phyloP scores from a whole-genome alignment of 2,797 vertebrate species.

The Poeciliopsis infans region DNA sequence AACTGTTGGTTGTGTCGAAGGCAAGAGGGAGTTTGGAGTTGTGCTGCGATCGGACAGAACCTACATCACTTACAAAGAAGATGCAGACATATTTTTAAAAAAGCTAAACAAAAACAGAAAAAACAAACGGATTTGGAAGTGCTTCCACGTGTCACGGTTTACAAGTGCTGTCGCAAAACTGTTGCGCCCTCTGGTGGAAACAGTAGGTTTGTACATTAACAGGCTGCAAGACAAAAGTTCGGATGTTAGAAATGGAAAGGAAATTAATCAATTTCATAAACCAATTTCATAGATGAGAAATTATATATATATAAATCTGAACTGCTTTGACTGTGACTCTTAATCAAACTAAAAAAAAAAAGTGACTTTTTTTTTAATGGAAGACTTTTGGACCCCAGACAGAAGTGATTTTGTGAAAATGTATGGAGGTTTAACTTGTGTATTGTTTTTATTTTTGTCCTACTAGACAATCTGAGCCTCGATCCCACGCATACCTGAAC shows the following conservation, averaged over 20 bases:
- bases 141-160: background rate
- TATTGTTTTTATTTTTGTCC: background rate
- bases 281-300: background rate
- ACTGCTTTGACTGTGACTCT: slow-evolving; percentile 13
- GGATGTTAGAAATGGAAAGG: background rate
- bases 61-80: background rate
- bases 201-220: background rate
- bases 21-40: background rate
- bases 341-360: background rate
- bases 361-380: background rate
- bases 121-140: background rate
- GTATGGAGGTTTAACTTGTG: background rate
- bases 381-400: background rate
- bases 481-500: background rate
- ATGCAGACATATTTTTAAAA: background rate
- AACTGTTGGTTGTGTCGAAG: background rate
- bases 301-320: background rate
- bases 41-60: background rate
- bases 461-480: background rate
- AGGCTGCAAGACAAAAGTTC: background rate
- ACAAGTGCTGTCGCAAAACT: background rate
- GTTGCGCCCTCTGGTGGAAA: slow-evolving; percentile 7
- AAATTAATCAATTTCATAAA: background rate
- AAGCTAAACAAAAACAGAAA: too few relatives aligned
- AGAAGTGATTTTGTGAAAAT: background rate